Conservation (phyloP, 2,113 vertebrate species). For the Balaenoptera acutorostrata region DNA sequence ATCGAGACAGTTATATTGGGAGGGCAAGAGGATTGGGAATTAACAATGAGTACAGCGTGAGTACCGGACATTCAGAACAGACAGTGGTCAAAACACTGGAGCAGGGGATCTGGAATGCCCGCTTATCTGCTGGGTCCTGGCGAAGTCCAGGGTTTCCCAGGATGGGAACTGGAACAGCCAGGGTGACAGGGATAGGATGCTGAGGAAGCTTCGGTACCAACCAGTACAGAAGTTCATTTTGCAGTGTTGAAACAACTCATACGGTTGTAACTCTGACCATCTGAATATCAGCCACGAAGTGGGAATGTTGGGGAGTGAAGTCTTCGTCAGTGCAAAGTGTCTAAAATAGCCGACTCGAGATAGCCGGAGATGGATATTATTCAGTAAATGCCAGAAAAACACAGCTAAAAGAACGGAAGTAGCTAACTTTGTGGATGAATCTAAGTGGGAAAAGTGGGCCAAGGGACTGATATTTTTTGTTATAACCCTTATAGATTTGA, state of each 20-base stretch:
- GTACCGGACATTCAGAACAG: background rate
- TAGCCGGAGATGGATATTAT: background rate
- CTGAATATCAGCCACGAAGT: background rate
- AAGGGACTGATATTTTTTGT: background rate
- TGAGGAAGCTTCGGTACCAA: background rate
- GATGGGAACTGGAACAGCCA: background rate
- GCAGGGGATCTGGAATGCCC: background rate
- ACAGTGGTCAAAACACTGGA: background rate
- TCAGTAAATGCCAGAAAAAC: background rate
- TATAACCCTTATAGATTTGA: background rate
- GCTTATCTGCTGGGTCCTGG: background rate
- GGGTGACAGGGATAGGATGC: background rate
- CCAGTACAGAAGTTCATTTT: background rate
- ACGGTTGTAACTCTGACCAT: background rate
- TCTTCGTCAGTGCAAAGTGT: background rate
- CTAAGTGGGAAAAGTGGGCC: background rate
- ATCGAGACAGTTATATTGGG: background rate
- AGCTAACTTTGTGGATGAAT: background rate
- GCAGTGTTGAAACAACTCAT: background rate
- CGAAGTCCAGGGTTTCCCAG: background rate
- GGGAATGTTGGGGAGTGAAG: background rate
- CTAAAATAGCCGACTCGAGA: background rate
- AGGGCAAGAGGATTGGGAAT: background rate
- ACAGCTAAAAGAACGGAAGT: background rate
- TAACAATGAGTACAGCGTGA: background rate